Percentiles rank a stretch among this genome's conserved stretches.
phyloP scores from a whole-genome alignment of 1,140 invertebrate species.

The Euwallacea fornicatus region DNA sequence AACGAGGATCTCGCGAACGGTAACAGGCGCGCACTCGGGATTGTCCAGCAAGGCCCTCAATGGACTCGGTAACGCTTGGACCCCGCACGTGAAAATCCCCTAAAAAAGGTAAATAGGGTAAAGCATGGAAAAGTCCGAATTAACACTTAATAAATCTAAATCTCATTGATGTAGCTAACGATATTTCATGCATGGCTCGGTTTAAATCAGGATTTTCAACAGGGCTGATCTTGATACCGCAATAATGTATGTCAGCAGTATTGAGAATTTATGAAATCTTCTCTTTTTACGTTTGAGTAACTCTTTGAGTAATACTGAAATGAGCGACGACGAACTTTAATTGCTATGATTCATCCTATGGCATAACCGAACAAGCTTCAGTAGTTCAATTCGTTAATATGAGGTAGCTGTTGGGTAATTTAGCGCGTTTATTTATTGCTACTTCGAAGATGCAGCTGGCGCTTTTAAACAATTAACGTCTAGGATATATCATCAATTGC shows the following conservation, averaged over 20 bases:
- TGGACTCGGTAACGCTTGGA: too few species aligned
- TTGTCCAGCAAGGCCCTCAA: too few species aligned
- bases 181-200: conserved; percentile 38
- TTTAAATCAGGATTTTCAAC: conserved; percentile 36
- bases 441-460: conserved; percentile 51
- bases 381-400: conserved; percentile 37
- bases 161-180: conserved; percentile 39
- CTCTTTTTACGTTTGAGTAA: conserved; percentile 9
- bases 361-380: conserved; percentile 22
- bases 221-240: conserved; percentile 31
- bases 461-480: conserved; percentile 53
- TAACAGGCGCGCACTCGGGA: too few species aligned
- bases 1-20: too few species aligned
- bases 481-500: conserved; percentile 46
- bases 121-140: conserved; percentile 28
- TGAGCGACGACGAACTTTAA: conserved; percentile 7
- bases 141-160: conserved; percentile 42
- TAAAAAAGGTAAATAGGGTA: conserved; percentile 16
- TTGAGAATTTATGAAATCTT: conserved; percentile 23
- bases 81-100: neutral
- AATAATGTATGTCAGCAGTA: conserved; percentile 41
- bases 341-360: conserved; percentile 30
- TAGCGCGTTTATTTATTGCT: conserved; percentile 49
- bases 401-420: conserved; percentile 47
- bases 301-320: neutral